These are phyloP conservation scores for Conger conger DNA, from an alignment of 2,113 vertebrate genomes.

Conservation along the genomic window DNA sequence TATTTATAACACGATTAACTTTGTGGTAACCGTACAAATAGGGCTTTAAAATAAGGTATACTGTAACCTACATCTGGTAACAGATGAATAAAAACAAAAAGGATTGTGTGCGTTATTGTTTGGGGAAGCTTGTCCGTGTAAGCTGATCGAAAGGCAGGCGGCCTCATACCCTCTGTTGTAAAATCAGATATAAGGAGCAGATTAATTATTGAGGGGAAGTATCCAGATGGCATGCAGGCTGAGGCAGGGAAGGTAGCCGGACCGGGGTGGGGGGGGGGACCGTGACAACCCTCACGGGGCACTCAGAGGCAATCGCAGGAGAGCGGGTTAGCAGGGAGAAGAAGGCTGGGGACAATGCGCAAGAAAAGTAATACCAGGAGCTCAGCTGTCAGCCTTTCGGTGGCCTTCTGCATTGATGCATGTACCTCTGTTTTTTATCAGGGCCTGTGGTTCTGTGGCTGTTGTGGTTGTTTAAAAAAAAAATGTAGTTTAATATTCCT, in stretches of 20 bases:
- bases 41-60: not conserved
- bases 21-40: not conserved
- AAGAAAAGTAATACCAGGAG: constrained; percentile 17
- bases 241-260: not conserved
- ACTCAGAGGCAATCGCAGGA: not conserved
- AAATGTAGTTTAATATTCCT: too few species aligned
- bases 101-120: not conserved
- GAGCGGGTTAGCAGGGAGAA: not conserved
- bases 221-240: constrained; percentile 31
- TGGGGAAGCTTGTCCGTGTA: constrained; percentile 4
- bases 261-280: not conserved
- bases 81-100: not conserved
- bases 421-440: not conserved
- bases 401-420: not conserved
- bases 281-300: not conserved
- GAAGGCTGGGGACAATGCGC: constrained; percentile 1
- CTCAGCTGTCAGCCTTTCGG: not conserved
- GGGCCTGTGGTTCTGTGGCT: too few species aligned
- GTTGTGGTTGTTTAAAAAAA: too few species aligned
- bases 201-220: constrained; percentile 33
- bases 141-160: constrained; percentile 19
- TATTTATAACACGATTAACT: not conserved
- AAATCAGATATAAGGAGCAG: constrained; percentile 23
- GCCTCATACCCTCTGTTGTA: constrained; percentile 23
- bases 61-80: not conserved